A percentile compares a stretch with the other conserved stretches of the same genome.
Evolutionary conservation across 2,113 vertebrate species (phyloP).

Genomic region (Paratilapia polleni): DNA sequence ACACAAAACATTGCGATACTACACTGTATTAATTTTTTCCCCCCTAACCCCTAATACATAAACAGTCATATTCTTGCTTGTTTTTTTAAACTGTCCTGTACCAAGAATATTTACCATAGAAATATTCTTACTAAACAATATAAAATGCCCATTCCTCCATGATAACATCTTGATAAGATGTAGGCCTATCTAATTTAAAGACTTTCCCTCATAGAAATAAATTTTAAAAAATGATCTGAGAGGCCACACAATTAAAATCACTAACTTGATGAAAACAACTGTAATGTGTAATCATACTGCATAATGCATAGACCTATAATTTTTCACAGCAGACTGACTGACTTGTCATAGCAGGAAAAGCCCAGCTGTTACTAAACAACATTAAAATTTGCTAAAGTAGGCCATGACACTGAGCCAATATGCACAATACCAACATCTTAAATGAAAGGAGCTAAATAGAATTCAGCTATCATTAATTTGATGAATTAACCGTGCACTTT

Average conservation of each 20-base stretch:
- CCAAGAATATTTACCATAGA: neutral
- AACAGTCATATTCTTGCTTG: neutral
- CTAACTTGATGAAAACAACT: neutral
- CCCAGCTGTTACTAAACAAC: neutral
- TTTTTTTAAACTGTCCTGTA: neutral
- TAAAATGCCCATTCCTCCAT: neutral
- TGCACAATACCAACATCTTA: conserved; percentile 1
- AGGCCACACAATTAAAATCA: neutral
- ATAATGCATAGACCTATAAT: conserved; percentile 7
- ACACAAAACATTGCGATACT: neutral
- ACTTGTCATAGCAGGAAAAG: conserved; percentile 1
- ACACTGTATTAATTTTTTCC: neutral
- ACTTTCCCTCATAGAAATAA: neutral
- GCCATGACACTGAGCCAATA: conserved; percentile 5
- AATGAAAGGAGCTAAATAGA: neutral
- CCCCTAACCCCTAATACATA: neutral
- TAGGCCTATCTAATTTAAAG: neutral
- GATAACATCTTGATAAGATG: neutral
- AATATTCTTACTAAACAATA: neutral
- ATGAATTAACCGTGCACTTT: neutral
- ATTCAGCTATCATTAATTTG: neutral
- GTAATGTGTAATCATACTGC: neutral
- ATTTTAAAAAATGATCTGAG: neutral
- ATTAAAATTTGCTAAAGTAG: neutral
- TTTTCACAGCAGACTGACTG: conserved; percentile 4